phyloP scores from a whole-genome alignment of 2,113 vertebrate species.

The Bubo scandiacus region DNA sequence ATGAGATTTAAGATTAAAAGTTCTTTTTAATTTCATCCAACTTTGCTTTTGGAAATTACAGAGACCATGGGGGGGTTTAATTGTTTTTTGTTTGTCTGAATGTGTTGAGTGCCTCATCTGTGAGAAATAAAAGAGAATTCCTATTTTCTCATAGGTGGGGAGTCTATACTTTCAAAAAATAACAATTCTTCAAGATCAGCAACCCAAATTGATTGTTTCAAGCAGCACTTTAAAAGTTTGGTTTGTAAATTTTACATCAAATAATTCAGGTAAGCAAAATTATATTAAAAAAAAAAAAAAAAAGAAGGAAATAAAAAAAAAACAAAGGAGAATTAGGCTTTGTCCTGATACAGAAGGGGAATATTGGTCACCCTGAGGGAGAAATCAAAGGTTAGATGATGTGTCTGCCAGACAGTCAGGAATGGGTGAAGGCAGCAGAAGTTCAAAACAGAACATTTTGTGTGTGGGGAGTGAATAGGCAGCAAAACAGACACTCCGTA shows the following conservation, averaged over 20 bases:
- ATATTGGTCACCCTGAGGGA: rapidly evolving
- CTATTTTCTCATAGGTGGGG: not conserved
- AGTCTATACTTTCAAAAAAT: not conserved
- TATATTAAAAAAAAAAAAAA: no score
- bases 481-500: not conserved
- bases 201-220: not conserved
- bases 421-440: not conserved
- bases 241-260: not conserved
- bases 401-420: not conserved
- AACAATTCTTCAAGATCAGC: not conserved
- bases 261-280: not conserved
- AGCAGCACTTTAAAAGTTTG: not conserved
- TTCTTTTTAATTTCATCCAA: not conserved
- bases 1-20: not conserved
- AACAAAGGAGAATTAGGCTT: not conserved
- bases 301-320: no score
- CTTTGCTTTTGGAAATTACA: not conserved
- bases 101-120: not conserved
- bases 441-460: not conserved
- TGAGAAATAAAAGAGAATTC: not conserved
- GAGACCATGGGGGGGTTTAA: not conserved
- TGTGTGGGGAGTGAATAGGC: not conserved
- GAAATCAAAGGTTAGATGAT: not conserved
- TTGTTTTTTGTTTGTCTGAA: not conserved
- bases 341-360: not conserved